Evolutionary conservation across 2,113 vertebrate species (phyloP).

Genomic region (Corvus moneduloides): DNA sequence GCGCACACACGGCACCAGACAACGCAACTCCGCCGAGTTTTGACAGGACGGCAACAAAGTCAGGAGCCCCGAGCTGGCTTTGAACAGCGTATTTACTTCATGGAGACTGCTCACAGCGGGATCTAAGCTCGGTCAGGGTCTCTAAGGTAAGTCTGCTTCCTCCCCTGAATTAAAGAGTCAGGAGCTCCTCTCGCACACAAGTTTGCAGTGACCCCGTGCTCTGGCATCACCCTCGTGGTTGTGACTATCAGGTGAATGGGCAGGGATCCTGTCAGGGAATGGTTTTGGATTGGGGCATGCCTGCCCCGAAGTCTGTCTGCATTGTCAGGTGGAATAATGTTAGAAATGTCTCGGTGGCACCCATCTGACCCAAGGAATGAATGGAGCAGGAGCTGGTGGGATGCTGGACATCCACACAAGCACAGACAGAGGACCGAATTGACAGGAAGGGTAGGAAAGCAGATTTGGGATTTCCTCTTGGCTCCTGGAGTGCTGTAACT

Average conservation of each 20-base stretch:
- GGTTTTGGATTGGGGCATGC: neutral
- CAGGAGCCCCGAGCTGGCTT: neutral
- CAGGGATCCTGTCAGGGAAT: neutral
- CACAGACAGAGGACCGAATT: neutral
- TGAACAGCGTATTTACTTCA: neutral
- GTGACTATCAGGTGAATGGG: fast-evolving
- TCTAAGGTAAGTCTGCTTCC: slow-evolving; percentile 57
- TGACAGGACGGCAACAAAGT: slow-evolving; percentile 20
- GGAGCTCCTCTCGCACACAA: neutral
- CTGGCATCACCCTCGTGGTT: neutral
- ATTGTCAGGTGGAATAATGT: fast-evolving
- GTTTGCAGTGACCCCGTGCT: neutral
- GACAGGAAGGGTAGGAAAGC: neutral
- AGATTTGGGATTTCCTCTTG: neutral
- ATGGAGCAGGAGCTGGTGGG: neutral
- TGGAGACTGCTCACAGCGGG: slow-evolving; percentile 7
- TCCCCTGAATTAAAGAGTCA: neutral
- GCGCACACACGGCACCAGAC: neutral
- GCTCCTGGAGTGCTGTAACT: neutral
- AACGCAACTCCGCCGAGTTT: neutral
- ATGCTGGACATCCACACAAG: neutral
- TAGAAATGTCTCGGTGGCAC: neutral
- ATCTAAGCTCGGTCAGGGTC: slow-evolving; percentile 1
- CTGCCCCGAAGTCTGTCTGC: neutral
- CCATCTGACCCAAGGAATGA: neutral